Conservation (phyloP, 92 coral and sea anemone genomes). For the Siderastrea radians region DNA sequence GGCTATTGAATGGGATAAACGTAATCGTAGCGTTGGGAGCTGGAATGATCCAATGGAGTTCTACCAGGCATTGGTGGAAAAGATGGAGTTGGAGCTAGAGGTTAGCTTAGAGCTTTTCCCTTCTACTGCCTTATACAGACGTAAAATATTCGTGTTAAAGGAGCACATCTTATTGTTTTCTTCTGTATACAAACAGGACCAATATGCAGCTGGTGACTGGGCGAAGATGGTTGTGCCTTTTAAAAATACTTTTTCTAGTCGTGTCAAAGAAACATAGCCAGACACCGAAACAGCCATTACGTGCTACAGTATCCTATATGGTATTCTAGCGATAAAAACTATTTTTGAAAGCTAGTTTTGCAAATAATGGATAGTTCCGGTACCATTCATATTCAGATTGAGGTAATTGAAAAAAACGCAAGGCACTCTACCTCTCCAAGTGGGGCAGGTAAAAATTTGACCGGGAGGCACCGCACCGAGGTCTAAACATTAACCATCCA, state of each 20-base stretch:
- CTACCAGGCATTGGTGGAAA: not conserved
- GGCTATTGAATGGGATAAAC: not conserved
- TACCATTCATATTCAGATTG: no score
- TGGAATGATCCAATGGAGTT: constrained; percentile 32
- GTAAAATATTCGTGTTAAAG: not conserved
- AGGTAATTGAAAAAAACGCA: no score
- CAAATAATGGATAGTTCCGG: no score
- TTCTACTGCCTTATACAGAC: no score
- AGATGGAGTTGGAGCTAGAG: not conserved
- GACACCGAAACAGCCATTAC: not conserved
- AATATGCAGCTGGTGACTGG: not conserved
- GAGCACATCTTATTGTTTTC: not conserved
- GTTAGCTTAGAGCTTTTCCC: not conserved
- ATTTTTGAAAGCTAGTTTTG: not conserved
- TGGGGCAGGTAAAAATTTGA: no score
- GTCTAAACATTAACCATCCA: no score
- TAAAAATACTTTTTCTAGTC: not conserved
- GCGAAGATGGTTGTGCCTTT: not conserved
- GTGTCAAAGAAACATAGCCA: not conserved
- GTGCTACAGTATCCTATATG: not conserved
- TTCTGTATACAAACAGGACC: not conserved
- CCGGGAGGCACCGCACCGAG: no score
- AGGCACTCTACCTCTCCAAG: no score
- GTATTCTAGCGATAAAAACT: not conserved
- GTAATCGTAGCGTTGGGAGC: constrained; percentile 18